phyloP scores from a whole-genome alignment of 1,140 invertebrate species.

The Augochlora pura region DNA sequence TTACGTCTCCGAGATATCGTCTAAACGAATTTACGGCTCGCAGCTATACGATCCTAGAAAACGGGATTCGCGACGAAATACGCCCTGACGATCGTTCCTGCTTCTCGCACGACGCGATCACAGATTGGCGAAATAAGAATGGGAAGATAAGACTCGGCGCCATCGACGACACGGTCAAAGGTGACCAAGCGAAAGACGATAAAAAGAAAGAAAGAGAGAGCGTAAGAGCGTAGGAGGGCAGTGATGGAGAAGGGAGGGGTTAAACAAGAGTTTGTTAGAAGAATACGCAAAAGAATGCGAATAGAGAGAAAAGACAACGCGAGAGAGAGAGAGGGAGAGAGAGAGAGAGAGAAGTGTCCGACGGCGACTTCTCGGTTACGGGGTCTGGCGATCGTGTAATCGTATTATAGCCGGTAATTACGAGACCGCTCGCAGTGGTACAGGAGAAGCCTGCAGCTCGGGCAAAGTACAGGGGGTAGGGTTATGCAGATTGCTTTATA shows the following conservation, averaged over 20 bases:
- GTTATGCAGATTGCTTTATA: constrained; percentile 81
- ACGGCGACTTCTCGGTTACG: constrained; percentile 72
- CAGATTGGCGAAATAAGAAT: no score
- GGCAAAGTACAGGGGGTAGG: constrained; percentile 72
- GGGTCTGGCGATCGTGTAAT: constrained; percentile 74
- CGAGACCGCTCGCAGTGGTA: constrained; percentile 56
- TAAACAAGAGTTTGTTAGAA: neutral
- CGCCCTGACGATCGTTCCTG: neutral
- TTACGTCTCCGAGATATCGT: constrained; percentile 62
- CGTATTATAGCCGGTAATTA: constrained; percentile 77
- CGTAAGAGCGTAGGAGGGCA: no score
- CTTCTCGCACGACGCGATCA: no score
- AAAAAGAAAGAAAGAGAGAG: no score
- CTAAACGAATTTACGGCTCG: constrained; percentile 60
- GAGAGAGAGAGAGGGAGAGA: neutral
- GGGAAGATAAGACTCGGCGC: no score
- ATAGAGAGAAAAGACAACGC: neutral
- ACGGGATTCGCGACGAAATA: neutral
- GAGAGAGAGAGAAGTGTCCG: neutral
- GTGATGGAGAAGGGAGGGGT: no score
- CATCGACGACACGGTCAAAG: no score
- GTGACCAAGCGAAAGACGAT: no score
- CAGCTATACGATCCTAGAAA: neutral
- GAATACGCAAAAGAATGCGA: neutral
- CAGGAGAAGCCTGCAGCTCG: constrained; percentile 51